phyloP scores from a whole-genome alignment of 2,797 vertebrate genomes.

The Lacerta bilineata region DNA sequence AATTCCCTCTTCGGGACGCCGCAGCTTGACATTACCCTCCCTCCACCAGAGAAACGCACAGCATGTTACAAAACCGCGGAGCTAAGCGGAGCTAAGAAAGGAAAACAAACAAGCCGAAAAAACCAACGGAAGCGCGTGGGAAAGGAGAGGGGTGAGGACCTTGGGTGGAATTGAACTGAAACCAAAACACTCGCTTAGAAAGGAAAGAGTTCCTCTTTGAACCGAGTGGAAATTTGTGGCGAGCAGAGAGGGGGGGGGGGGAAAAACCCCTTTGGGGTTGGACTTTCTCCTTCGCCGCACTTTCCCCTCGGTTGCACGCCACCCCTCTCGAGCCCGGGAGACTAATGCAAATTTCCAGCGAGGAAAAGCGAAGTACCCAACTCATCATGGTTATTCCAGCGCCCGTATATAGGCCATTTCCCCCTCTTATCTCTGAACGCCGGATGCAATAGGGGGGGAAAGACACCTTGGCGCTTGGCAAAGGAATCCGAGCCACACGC shows the following conservation, averaged over 20 bases:
- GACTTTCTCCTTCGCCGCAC: background rate
- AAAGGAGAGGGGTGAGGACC: background rate
- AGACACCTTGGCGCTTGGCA: background rate
- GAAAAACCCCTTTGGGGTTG: no score
- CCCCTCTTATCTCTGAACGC: background rate
- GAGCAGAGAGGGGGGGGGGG: no score
- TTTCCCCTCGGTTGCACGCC: background rate
- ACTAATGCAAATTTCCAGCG: background rate
- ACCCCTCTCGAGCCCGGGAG: background rate
- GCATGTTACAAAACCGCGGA: slow-evolving; percentile 28
- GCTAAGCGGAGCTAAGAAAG: slow-evolving; percentile 6
- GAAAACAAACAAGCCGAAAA: slow-evolving; percentile 24
- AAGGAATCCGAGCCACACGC: background rate
- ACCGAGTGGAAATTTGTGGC: background rate
- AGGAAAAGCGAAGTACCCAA: background rate
- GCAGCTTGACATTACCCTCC: slow-evolving; percentile 6
- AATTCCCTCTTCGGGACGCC: background rate
- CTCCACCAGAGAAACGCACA: slow-evolving; percentile 34
- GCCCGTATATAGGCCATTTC: no score
- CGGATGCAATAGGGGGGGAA: background rate
- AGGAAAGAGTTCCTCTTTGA: background rate
- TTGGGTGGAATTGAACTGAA: background rate
- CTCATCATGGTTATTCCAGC: no score
- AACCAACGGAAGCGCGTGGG: background rate
- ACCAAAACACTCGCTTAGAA: background rate